Evolutionary conservation across 2,888 invertebrate species (phyloP).

Genomic region (Aspidiotus destructor): DNA sequence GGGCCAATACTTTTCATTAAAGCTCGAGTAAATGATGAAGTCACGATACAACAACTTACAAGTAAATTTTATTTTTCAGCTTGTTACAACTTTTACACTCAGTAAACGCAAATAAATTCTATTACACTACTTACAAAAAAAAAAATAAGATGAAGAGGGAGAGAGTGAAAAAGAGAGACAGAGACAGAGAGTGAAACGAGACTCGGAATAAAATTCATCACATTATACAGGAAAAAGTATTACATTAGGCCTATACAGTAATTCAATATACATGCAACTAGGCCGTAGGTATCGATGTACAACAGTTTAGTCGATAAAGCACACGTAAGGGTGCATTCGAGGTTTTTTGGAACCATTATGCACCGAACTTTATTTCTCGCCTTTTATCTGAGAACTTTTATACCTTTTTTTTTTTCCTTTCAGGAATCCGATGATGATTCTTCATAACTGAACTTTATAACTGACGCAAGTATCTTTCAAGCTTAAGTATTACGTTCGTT

Average conservation of each 20-base stretch:
- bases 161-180: too few relatives aligned
- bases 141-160: too few relatives aligned
- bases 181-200: not conserved
- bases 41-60: not conserved
- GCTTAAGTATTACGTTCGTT: not conserved
- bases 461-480: too few relatives aligned
- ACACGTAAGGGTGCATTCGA: not conserved
- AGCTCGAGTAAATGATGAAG: not conserved
- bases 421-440: too few relatives aligned
- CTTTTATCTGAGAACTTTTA: too few relatives aligned
- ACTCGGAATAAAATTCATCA: slow-evolving; percentile 27
- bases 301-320: not conserved
- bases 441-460: too few relatives aligned
- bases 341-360: not conserved
- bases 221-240: slow-evolving; percentile 29
- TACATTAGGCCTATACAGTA: slow-evolving; percentile 22
- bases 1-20: not conserved
- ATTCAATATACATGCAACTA: slow-evolving; percentile 26
- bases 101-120: slow-evolving; percentile 24
- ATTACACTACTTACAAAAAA: slow-evolving; percentile 28
- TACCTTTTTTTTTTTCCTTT: too few relatives aligned
- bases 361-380: too few relatives aligned
- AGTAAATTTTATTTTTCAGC: slow-evolving; percentile 25
- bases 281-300: slow-evolving; percentile 18
- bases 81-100: slow-evolving; percentile 30